These are phyloP conservation scores for Lepidocyrtoides sp. DNA, from an alignment of 2,888 invertebrate species.

Conservation along the genomic window DNA sequence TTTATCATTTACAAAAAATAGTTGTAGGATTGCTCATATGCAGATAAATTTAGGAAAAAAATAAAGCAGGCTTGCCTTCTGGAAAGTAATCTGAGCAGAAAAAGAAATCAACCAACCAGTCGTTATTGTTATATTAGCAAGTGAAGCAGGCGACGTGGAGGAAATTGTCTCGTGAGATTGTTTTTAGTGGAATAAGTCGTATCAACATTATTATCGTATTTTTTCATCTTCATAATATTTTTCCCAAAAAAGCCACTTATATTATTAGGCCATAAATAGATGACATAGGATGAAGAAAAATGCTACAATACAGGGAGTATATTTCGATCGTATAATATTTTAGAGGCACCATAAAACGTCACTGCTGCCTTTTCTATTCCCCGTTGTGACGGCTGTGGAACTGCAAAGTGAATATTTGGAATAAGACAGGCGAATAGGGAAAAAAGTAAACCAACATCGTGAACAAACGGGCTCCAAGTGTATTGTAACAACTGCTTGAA, in stretches of 20 bases:
- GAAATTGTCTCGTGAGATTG: slow-evolving; percentile 42
- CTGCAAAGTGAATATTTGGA: background rate
- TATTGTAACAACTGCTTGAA: too few species aligned
- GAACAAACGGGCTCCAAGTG: too few species aligned
- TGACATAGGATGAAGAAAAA: background rate
- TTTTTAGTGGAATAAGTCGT: slow-evolving; percentile 18
- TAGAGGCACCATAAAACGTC: slow-evolving; percentile 46
- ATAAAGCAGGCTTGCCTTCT: background rate
- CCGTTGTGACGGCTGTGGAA: background rate
- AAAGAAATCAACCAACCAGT: too few species aligned
- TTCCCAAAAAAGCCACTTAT: slow-evolving; percentile 27
- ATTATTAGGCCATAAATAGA: slow-evolving; percentile 33
- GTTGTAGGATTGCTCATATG: slow-evolving; percentile 36
- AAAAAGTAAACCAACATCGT: too few species aligned
- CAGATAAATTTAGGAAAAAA: slow-evolving; percentile 5
- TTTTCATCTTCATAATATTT: slow-evolving; percentile 19
- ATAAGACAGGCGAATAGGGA: too few species aligned
- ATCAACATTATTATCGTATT: slow-evolving; percentile 60
- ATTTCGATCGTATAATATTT: slow-evolving; percentile 46
- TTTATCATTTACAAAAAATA: slow-evolving; percentile 37
- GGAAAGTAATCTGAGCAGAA: background rate
- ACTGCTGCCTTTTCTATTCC: background rate
- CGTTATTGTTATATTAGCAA: background rate
- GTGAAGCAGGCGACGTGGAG: background rate
- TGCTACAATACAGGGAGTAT: slow-evolving; percentile 8